A percentile compares a stretch with the other conserved stretches of the same genome.
Conservation (phyloP, 2,888 invertebrate species). For the Platyscelio sp. region DNA sequence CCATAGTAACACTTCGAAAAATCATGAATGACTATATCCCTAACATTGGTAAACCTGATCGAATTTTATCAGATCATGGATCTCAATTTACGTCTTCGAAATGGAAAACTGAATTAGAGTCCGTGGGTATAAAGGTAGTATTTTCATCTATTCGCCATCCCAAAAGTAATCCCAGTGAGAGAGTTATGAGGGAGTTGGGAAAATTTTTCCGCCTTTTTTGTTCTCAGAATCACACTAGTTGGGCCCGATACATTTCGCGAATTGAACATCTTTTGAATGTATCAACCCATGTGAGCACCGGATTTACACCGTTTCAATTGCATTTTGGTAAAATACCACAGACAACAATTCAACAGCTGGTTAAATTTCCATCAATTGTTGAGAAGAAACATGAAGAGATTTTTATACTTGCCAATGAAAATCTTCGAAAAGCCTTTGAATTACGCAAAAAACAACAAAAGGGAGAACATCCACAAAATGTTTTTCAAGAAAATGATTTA, state of each 20-base stretch:
- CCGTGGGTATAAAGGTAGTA: not conserved
- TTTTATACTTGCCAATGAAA: not conserved
- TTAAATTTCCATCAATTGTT: not conserved
- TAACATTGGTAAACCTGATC: not conserved
- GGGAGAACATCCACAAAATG: not conserved
- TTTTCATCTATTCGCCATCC: not conserved
- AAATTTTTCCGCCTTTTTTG: not conserved
- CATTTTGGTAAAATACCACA: constrained; percentile 7
- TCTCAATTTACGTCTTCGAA: not conserved
- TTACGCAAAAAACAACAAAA: not conserved
- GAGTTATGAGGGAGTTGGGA: constrained; percentile 4
- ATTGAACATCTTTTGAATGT: constrained; percentile 14
- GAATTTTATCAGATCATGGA: constrained; percentile 3
- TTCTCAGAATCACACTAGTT: not conserved
- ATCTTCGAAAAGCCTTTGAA: not conserved
- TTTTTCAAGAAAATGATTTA: not conserved
- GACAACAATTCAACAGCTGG: not conserved
- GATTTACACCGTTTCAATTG: not conserved
- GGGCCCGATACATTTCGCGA: not conserved
- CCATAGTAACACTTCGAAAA: not conserved
- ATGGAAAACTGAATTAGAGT: not conserved
- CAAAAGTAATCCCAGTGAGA: not conserved
- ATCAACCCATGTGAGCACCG: not conserved
- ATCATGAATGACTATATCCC: not conserved
- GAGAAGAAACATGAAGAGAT: not conserved